Percentiles rank a stretch among this genome's conserved stretches.
Conservation (phyloP, 2,888 invertebrate genomes). For the Glyphotaelius pellucidus region DNA sequence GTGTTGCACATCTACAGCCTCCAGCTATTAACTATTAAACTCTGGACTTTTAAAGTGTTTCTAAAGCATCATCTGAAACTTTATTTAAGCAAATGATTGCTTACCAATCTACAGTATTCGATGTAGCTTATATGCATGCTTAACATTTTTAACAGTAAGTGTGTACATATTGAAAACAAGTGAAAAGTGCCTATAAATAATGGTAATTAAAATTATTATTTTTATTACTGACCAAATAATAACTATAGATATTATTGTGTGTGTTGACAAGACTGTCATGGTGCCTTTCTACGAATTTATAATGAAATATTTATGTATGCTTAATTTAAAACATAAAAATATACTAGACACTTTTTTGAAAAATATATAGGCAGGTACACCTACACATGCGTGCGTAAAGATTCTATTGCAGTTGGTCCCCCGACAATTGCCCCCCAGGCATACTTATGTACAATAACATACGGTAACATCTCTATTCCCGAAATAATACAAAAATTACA, state of each 20-base stretch:
- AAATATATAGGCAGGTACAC: too few species aligned
- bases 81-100: background rate
- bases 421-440: too few species aligned
- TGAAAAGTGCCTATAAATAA: background rate
- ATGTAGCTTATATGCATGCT: background rate
- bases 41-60: background rate
- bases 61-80: background rate
- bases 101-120: background rate
- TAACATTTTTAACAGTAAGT: background rate
- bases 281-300: background rate
- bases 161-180: background rate
- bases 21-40: background rate
- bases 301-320: background rate
- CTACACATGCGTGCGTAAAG: background rate
- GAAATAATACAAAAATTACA: too few species aligned
- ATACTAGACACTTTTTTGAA: too few species aligned
- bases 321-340: background rate
- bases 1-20: slow-evolving; percentile 10
- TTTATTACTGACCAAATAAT: background rate
- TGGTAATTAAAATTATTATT: background rate
- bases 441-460: too few species aligned
- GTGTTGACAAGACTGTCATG: background rate
- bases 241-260: background rate
- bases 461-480: too few species aligned
- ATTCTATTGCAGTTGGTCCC: too few species aligned